phyloP scores from a whole-genome alignment of 2,888 invertebrate genomes.

The Trichopoda pennipes region DNA sequence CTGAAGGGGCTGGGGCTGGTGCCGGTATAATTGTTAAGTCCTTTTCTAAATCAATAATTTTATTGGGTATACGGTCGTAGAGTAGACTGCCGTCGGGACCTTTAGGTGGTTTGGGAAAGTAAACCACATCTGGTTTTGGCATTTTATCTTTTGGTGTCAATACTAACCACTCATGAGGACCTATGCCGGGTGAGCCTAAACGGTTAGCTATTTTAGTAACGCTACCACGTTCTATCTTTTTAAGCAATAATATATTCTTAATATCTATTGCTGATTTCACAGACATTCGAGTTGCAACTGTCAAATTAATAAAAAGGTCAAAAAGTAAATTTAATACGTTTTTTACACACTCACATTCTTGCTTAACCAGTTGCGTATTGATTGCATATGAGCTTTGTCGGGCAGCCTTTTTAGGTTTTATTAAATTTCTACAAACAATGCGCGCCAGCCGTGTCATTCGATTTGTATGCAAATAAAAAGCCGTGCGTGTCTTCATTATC shows the following conservation, averaged over 20 bases:
- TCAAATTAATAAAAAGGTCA: constrained; percentile 37
- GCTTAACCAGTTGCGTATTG: constrained; percentile 90
- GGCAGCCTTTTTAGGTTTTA: constrained; percentile 92
- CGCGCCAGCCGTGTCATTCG: constrained; percentile 94
- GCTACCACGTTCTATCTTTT: constrained; percentile 84
- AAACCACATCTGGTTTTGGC: constrained; percentile 90
- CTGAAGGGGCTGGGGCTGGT: constrained; percentile 82
- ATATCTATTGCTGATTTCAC: constrained; percentile 83
- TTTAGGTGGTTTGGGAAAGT: constrained; percentile 95
- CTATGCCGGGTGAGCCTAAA: constrained; percentile 84
- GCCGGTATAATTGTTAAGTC: constrained; percentile 84
- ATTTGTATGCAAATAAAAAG: constrained; percentile 96
- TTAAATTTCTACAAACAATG: constrained; percentile 90
- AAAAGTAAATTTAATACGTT: background rate
- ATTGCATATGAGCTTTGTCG: constrained; percentile 91
- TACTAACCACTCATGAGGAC: constrained; percentile 82
- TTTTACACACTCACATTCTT: constrained; percentile 87
- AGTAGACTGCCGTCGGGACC: constrained; percentile 93
- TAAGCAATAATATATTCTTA: constrained; percentile 82
- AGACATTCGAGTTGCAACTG: constrained; percentile 83
- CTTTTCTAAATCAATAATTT: constrained; percentile 84
- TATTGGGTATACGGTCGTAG: constrained; percentile 92
- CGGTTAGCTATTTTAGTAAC: constrained; percentile 88
- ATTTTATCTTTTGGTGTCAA: constrained; percentile 83
- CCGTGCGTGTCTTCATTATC: constrained; percentile 98